phyloP scores from a whole-genome alignment of 2,888 invertebrate species.

The Linnaemya vulpina region DNA sequence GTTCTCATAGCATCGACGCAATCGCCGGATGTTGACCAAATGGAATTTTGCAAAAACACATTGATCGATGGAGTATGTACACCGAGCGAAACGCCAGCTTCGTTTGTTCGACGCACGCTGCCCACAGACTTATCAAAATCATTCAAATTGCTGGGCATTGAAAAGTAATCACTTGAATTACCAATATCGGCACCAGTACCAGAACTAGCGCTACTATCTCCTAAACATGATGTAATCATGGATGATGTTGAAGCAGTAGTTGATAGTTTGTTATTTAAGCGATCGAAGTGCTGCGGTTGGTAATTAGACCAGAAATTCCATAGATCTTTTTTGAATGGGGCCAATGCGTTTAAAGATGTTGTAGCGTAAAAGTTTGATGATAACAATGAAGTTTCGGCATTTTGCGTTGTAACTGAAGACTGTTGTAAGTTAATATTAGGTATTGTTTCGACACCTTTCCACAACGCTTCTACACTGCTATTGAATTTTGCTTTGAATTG shows the following conservation, averaged over 20 bases:
- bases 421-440: not conserved
- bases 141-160: slow-evolving; percentile 75
- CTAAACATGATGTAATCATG: slow-evolving; percentile 63
- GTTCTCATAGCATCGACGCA: slow-evolving; percentile 74
- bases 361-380: slow-evolving; percentile 66
- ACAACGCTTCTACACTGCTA: slow-evolving; percentile 87
- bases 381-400: slow-evolving; percentile 30
- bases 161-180: slow-evolving; percentile 76
- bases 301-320: slow-evolving; percentile 79
- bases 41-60: slow-evolving; percentile 84
- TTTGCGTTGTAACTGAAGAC: not conserved
- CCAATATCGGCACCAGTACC: slow-evolving; percentile 58
- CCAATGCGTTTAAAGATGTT: slow-evolving; percentile 64
- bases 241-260: slow-evolving; percentile 56
- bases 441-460: slow-evolving; percentile 84
- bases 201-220: slow-evolving; percentile 71
- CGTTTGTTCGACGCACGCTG: slow-evolving; percentile 63
- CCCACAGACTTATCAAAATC: slow-evolving; percentile 74
- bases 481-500: slow-evolving; percentile 85
- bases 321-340: slow-evolving; percentile 75
- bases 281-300: slow-evolving; percentile 76
- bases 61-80: slow-evolving; percentile 78
- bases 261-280: slow-evolving; percentile 59
- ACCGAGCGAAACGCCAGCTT: slow-evolving; percentile 57
- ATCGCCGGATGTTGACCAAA: slow-evolving; percentile 83